These are phyloP conservation scores for Petrocephalus microphthalmus DNA, from an alignment of 2,113 vertebrate species.

Conservation along the genomic window DNA sequence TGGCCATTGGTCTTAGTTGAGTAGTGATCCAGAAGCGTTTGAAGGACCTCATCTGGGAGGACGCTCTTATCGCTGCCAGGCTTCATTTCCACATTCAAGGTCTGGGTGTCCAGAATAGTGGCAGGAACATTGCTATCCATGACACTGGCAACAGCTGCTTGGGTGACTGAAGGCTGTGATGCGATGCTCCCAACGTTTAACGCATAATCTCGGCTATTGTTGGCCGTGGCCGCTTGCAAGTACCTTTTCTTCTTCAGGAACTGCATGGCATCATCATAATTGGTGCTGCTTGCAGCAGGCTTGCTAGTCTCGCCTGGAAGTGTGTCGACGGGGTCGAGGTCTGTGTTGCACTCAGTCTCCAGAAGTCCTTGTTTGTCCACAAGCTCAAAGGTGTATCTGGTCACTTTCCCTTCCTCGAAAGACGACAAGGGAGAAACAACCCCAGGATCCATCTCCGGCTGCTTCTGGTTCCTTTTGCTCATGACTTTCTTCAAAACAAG, in stretches of 20 bases:
- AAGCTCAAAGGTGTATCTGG: constrained; percentile 88
- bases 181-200: constrained; percentile 84
- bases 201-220: constrained; percentile 76
- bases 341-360: constrained; percentile 76
- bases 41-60: constrained; percentile 93
- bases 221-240: constrained; percentile 78
- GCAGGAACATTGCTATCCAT: constrained; percentile 82
- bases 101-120: constrained; percentile 81
- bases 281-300: constrained; percentile 84
- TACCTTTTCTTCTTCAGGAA: constrained; percentile 98
- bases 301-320: constrained; percentile 83
- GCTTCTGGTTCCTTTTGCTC: constrained; percentile 79
- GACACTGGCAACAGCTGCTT: constrained; percentile 81
- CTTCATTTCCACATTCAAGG: constrained; percentile 83
- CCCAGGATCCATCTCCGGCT: constrained; percentile 63
- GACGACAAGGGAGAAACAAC: constrained; percentile 77
- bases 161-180: constrained; percentile 80
- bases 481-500: constrained; percentile 89
- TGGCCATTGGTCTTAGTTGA: constrained; percentile 94
- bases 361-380: constrained; percentile 87
- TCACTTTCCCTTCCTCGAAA: constrained; percentile 86
- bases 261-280: constrained; percentile 98
- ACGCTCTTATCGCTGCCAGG: constrained; percentile 86
- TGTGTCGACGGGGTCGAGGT: constrained; percentile 80
- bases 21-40: constrained; percentile 93